Evolutionary conservation across 1,140 invertebrate species (phyloP), one percentile per base, ranked within the genome.

Genomic region (Trypoxylus dichotomus): DNA sequence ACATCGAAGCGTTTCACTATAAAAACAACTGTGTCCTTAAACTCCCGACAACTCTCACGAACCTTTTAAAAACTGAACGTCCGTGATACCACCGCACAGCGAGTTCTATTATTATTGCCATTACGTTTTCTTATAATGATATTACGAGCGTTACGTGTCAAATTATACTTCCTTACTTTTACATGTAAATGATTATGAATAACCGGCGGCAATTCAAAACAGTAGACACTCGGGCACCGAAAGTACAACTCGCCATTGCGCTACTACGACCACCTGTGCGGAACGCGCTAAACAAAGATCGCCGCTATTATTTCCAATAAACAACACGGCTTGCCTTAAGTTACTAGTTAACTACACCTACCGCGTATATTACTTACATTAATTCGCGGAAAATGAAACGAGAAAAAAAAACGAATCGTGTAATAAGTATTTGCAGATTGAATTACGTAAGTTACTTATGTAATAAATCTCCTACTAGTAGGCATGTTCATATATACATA

Each of bases 341-440:
- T 58, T 58, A 58, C 21, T 5, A 7, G 5, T 8, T 8, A 68
- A 13, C 60, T 68, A 68, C 60, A 68, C 60, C 60, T 25, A 25
- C 24, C 19, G 60, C 60, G 60, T 68, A 29, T 68, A 68, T 68
- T 68, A 68, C 60, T 63, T 68, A 27, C 8, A 68, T 68, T 68
- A 68, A 68, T 68, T 68, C 60, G 21, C 60, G 60, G 60, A 68
- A 68, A 68, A 24, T 68, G 21, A 68, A 68, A 68, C 60, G 60
- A 25, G 15, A 68, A 68, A 68, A 68, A 68, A 58, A 21, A 58
- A 58, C 5, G 21, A 68, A 24, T 25, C 24, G 21, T 68, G 24
- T 68, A 24, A 68, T 68, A 68, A 68, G 60, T 15, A 25, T 27
- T 68, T 68, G 60, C 60, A 15, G 60, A 11, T 68, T 68, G 15